A percentile compares a stretch with the other conserved stretches of the same genome.
phyloP scores from a whole-genome alignment of 2,113 vertebrate species.

The Leptocoma aspasia region DNA sequence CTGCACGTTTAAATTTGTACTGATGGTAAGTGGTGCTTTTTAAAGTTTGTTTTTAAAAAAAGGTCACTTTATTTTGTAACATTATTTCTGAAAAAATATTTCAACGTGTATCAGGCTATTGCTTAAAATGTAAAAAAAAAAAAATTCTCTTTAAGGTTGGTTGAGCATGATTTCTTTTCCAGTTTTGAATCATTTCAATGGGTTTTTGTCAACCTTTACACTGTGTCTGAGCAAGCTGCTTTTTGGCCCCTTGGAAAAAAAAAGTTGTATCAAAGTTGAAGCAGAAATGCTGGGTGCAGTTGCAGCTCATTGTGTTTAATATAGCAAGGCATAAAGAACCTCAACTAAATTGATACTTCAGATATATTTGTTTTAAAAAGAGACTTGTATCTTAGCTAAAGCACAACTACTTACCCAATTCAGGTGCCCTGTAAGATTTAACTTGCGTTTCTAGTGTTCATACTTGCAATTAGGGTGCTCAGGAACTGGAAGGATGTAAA shows the following conservation, averaged over 20 bases:
- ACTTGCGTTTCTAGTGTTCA: not conserved
- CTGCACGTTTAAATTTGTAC: not conserved
- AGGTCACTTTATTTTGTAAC: not conserved
- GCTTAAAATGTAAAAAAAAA: not conserved
- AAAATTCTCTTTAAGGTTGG: not conserved
- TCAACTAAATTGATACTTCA: not conserved
- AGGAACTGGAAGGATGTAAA: not conserved
- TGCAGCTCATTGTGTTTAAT: not conserved
- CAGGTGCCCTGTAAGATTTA: not conserved
- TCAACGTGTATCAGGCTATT: not conserved
- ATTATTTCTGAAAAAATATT: not conserved
- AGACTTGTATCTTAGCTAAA: not conserved
- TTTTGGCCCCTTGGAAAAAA: not conserved
- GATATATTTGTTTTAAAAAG: not conserved
- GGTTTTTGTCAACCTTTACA: not conserved
- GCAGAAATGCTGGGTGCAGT: not conserved
- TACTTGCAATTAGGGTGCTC: not conserved
- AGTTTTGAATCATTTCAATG: not conserved
- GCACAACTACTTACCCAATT: not conserved
- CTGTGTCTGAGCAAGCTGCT: not conserved
- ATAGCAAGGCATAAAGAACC: not conserved
- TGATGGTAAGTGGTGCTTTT: not conserved
- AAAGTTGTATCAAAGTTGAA: not conserved
- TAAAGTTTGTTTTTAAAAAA: not conserved
- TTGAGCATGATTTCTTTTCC: not conserved